phyloP scores from a whole-genome alignment of 2,888 invertebrate genomes.

The Exephanes ischioxanthus region DNA sequence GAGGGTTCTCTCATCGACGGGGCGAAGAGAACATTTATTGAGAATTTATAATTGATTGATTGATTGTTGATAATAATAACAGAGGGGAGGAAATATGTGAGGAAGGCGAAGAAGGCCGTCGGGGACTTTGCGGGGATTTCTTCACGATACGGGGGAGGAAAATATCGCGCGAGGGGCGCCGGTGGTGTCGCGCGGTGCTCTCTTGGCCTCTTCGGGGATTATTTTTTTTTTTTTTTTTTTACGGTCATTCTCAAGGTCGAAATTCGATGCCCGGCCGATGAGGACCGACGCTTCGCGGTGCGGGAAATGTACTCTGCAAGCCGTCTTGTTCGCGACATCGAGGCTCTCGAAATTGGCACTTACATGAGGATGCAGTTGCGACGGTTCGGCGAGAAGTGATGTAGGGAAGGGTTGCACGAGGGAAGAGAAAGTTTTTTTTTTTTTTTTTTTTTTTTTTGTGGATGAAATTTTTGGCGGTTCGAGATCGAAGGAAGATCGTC shows the following conservation, averaged over 20 bases:
- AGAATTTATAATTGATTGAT: too few species aligned
- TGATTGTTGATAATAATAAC: too few species aligned
- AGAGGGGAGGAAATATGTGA: too few species aligned
- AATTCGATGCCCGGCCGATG: too few species aligned
- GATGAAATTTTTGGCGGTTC: constrained; percentile 6
- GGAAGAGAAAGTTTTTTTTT: neutral
- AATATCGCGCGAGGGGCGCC: too few species aligned
- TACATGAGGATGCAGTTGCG: constrained; percentile 4
- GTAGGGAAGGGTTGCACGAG: neutral
- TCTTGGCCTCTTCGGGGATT: too few species aligned
- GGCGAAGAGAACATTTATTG: constrained; percentile 18
- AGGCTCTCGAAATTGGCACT: neutral
- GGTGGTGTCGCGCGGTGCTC: too few species aligned
- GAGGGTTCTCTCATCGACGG: neutral
- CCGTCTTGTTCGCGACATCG: constrained; percentile 16
- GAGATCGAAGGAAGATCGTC: constrained; percentile 1
- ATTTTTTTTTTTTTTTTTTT: too few species aligned
- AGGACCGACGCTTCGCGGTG: constrained; percentile 22
- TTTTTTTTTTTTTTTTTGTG: neutral
- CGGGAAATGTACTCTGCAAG: constrained; percentile 50
- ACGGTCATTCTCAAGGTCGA: too few species aligned
- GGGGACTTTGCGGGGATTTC: too few species aligned
- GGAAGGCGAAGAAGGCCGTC: too few species aligned
- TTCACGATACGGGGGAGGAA: too few species aligned
- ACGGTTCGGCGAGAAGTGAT: neutral